Base-by-base conservation (phyloP, 1,140 invertebrate species). In the Drosophila teissieri region DNA sequence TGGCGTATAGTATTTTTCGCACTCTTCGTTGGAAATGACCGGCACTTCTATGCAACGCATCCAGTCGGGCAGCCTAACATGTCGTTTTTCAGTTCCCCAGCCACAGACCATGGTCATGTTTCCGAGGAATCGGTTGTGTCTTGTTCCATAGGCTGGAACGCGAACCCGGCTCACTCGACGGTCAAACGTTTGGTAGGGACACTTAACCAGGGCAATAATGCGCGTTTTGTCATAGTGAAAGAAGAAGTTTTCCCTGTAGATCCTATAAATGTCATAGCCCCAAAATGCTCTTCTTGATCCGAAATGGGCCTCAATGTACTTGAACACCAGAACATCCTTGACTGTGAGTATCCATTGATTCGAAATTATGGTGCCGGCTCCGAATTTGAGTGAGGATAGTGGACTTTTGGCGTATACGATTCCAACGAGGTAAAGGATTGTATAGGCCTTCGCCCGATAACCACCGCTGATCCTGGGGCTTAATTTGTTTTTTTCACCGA, bases 321-420 rank as follows among this genome's bases (percentile, higher is more conserved):
- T 2, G 8, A 17, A 51, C 0, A 17, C 4, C 4, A 34, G 15
- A 1, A 51, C 8, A 5, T 11, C 1, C 15, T 12, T 31, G 11
- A 51, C 27, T 19, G 48, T 51, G 15, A 51, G n/a, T 5, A 51
- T 8, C 48, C 48, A 51, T 51, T 51, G 27, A 10, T 15, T 49
- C 4, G 48, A 51, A 6, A 51, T 51, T 34, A 51, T 6, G 11
- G 48, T 51, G 7, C 48, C 48, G 27, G 27, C 27, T 4, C 27
- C 48, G 3, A 17, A 36, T 5, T 51, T 14, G 15, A 51, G 4
- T 3, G 11, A 2, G 4, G 48, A 51, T 2, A 0, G 2, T 2
- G 3, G n/a, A 14, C 10, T 36, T 17, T 17, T 11, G 31, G 27
- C 10, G 4, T 17, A 8, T 10, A 51, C 4, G 4, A 51, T 51